Conservation (phyloP, 2,888 invertebrate species). For the Limulus polyphemus region DNA sequence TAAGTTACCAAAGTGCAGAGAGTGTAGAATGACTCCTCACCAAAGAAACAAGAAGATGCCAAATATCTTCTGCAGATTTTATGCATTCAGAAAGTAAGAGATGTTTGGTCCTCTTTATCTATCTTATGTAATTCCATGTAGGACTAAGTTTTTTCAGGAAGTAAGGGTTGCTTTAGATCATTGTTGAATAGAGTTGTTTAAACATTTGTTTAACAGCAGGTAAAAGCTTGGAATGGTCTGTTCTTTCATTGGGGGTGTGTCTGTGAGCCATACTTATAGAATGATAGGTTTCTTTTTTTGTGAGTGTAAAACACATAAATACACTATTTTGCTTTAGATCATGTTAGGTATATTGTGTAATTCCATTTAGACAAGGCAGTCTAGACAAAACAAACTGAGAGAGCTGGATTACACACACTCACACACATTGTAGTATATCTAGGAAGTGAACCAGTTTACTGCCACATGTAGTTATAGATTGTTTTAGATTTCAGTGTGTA, state of each 20-base stretch:
- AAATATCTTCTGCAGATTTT: constrained; percentile 82
- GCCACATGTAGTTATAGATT: too few relatives aligned
- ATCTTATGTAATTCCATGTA: background rate
- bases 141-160: background rate
- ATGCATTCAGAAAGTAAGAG: constrained; percentile 64
- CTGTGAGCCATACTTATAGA: too few relatives aligned
- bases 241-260: too few relatives aligned
- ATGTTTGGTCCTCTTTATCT: background rate
- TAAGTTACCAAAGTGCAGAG: constrained; percentile 78
- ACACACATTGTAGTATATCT: too few relatives aligned
- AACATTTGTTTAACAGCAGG: too few relatives aligned
- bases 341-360: background rate
- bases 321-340: background rate
- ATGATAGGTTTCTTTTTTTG: too few relatives aligned
- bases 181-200: background rate
- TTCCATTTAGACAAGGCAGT: background rate
- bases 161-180: background rate
- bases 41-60: constrained; percentile 54
- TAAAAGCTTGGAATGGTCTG: too few relatives aligned
- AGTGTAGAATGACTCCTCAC: constrained; percentile 76
- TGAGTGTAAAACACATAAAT: background rate
- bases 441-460: too few relatives aligned
- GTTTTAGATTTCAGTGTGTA: too few relatives aligned
- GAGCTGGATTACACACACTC: too few relatives aligned
- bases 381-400: too few relatives aligned